These are phyloP conservation scores for Amphiprion percula DNA, from an alignment of 2,113 vertebrate genomes.

Conservation along the genomic window DNA sequence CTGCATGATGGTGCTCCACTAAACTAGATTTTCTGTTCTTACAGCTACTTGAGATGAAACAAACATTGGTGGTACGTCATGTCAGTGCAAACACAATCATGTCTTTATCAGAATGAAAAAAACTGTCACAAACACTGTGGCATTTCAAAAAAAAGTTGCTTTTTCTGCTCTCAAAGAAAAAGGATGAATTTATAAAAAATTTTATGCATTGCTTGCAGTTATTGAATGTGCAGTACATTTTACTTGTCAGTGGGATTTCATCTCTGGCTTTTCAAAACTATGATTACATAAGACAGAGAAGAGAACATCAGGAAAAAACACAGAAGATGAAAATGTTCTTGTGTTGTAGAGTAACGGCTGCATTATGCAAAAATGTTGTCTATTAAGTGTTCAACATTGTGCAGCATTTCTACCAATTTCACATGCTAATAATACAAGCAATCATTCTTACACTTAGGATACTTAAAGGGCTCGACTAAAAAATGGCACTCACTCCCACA, in stretches of 20 bases:
- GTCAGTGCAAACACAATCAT: constrained; percentile 25
- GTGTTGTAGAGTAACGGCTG: constrained; percentile 43
- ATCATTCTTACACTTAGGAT: constrained; percentile 60
- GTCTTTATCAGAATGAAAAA: background rate
- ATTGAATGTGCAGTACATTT: constrained; percentile 22
- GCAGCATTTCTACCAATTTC: constrained; percentile 50
- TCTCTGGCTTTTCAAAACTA: constrained; percentile 42
- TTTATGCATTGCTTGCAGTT: constrained; percentile 7
- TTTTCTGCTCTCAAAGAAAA: constrained; percentile 27
- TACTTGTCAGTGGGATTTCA: constrained; percentile 29
- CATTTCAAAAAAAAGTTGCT: background rate
- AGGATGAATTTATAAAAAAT: constrained; percentile 1
- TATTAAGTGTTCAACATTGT: constrained; percentile 41
- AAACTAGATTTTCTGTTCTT: constrained; percentile 14
- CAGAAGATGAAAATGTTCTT: constrained; percentile 51
- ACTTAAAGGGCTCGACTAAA: constrained; percentile 30
- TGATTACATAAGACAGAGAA: constrained; percentile 49
- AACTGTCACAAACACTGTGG: background rate
- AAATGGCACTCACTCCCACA: constrained; percentile 50
- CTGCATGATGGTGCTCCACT: background rate
- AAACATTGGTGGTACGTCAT: constrained; percentile 31
- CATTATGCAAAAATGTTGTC: constrained; percentile 57
- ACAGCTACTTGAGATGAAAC: background rate
- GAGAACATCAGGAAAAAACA: constrained; percentile 29
- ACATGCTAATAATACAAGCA: constrained; percentile 45